Percentiles rank a stretch among this genome's conserved stretches.
These are phyloP conservation scores for Brachypalpus laphriformis DNA, from an alignment of 2,888 invertebrate genomes.

Conservation along the genomic window DNA sequence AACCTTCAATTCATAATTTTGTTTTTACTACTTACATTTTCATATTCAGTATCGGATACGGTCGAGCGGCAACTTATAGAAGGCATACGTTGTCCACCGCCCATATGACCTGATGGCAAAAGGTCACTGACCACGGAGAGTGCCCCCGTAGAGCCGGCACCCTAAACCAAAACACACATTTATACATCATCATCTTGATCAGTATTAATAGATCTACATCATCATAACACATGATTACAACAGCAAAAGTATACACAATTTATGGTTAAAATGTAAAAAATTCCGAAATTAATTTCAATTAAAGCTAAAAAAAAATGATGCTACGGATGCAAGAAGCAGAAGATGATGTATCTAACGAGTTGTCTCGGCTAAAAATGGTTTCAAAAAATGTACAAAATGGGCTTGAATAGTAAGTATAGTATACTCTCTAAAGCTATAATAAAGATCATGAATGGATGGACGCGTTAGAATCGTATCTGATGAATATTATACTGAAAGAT, in stretches of 20 bases:
- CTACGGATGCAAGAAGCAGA: constrained; percentile 64
- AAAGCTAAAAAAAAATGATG: constrained; percentile 55
- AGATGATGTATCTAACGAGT: constrained; percentile 44
- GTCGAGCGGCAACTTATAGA: constrained; percentile 91
- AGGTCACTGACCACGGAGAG: constrained; percentile 83
- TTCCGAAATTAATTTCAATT: constrained; percentile 55
- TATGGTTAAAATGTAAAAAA: constrained; percentile 20
- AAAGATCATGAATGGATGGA: constrained; percentile 41
- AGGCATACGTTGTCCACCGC: constrained; percentile 84
- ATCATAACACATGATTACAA: constrained; percentile 23
- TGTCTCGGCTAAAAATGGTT: constrained; percentile 11
- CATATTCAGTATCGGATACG: constrained; percentile 96
- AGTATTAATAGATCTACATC: neutral
- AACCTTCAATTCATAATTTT: neutral
- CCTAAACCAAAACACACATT: constrained; percentile 81
- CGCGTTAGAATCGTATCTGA: neutral
- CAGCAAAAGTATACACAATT: constrained; percentile 21
- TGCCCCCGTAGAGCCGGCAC: constrained; percentile 86
- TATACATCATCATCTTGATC: constrained; percentile 38
- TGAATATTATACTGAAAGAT: constrained; percentile 13
- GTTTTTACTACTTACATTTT: constrained; percentile 88
- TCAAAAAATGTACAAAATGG: neutral
- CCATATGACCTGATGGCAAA: constrained; percentile 86
- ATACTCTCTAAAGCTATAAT: constrained; percentile 12
- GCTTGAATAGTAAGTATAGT: neutral